Evolutionary conservation across 2,797 vertebrate species (phyloP), one percentile per base, ranked within the genome.

Genomic region (Botia almorhae): DNA sequence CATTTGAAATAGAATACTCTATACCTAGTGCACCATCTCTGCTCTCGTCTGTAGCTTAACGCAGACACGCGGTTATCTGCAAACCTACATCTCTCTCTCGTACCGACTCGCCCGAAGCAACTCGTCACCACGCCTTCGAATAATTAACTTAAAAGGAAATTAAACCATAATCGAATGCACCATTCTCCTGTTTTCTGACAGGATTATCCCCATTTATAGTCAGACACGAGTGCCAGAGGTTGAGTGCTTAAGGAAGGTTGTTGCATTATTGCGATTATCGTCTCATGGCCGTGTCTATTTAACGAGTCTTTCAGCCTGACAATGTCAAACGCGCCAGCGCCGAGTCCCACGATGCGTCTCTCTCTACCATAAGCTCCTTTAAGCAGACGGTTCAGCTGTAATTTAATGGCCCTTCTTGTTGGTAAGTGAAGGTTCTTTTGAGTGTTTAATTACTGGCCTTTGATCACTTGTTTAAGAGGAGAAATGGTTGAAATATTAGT

Each of bases 121-220:
- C 63, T 78, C 51, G 67, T 53, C 63, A 69, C 61, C 69, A 74
- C 2, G 39, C 58, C 76, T 73, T 80, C 61, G 29, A 48, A 78
- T 84, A 85, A 88, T 86, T 78, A 84, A 72, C 65, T 81, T 86
- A 72, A 84, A 82, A 86, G 77, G 75, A 82, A 79, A 81, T 80
- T 64, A 82, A 82, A 50, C 50, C 63, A 23, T 76, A 83, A 86
- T 86, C 85, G 84, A 61, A 61, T n/a, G n/a, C 56, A 46, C 56
- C 50, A 26, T 55, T 74, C n/a, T 69, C 55, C 23, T 55, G 64
- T 82, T 83, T 69, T 69, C 75, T 72, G 80, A 81, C 36, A 75
- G 80, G 69, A 79, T 81, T 76, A 82, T 36, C 33, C 48, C 69
- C 48, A 39, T 58, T 70, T 68, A 65, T 3, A 39, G 7, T 26